Evolutionary conservation across 1,140 invertebrate species (phyloP).

Genomic region (Drosophila trapezifrons): DNA sequence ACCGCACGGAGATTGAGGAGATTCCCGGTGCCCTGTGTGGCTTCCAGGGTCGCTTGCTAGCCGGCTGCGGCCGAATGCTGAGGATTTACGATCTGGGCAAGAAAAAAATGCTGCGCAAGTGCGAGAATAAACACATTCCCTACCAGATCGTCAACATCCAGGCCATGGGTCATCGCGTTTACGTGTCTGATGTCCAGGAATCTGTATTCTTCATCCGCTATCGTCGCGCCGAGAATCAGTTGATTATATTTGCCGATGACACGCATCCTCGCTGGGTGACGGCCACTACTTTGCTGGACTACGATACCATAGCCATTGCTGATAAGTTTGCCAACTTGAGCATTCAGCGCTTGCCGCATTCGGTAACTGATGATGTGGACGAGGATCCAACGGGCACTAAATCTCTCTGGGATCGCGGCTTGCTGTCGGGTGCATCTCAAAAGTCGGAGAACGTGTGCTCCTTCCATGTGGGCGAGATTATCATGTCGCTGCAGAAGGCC

Average conservation of each 20-base stretch:
- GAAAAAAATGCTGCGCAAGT: slow-evolving; percentile 98
- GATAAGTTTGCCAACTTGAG: slow-evolving; percentile 99
- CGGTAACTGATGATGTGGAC: slow-evolving; percentile 98
- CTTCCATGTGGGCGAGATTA: slow-evolving; percentile 98
- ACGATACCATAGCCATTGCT: slow-evolving; percentile 97
- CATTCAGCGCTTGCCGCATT: slow-evolving; percentile 94
- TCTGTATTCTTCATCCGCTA: slow-evolving; percentile 98
- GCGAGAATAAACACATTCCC: slow-evolving; percentile 99
- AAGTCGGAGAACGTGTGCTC: slow-evolving; percentile 96
- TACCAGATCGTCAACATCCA: slow-evolving; percentile 97
- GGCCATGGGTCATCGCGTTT: slow-evolving; percentile 96
- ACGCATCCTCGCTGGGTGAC: slow-evolving; percentile 98
- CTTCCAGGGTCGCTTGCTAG: slow-evolving; percentile 96
- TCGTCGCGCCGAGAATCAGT: slow-evolving; percentile 97
- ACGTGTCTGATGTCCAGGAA: slow-evolving; percentile 98
- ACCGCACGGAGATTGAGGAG: slow-evolving; percentile 97
- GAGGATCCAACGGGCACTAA: slow-evolving; percentile 99
- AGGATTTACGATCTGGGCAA: slow-evolving; percentile 98
- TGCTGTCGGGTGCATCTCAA: slow-evolving; percentile 98
- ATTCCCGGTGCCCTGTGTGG: slow-evolving; percentile 94
- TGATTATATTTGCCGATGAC: slow-evolving; percentile 99
- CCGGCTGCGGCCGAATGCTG: slow-evolving; percentile 96
- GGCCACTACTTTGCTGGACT: slow-evolving; percentile 96
- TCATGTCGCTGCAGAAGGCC: slow-evolving; percentile 95
- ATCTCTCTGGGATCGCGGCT: slow-evolving; percentile 98